Base-by-base conservation (phyloP, 2,113 vertebrate genomes). In the Equus przewalskii region DNA sequence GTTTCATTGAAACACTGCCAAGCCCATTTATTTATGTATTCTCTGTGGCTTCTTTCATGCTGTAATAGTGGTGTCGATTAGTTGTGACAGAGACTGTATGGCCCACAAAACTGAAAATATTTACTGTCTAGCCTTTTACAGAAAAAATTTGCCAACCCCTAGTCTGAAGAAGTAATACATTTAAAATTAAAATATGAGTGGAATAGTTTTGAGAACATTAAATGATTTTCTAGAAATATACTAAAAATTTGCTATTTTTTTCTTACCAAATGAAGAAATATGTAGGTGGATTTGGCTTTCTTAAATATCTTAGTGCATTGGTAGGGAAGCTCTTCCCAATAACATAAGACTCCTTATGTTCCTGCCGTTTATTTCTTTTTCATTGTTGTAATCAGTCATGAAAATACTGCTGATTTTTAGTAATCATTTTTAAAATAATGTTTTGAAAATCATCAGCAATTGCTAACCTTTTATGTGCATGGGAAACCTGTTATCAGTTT, bases 381-480 rank as follows among this genome's bases (percentile, higher is more conserved):
- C 72, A 36, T 33, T 69, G 14, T 82, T 62, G 28, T 24, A 51
- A 58, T 84, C 1, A 26, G 7, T 92, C 10, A 8, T 92, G n/a
- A 90, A 89, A 96, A 51, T 86, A 89, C 2, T 83, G 3, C 41
- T 89, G 1, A 44, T 67, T 89, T 94, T 92, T 94, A 92, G 3
- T 95, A 81, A 46, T 78, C 14, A 62, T 82, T 85, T 95, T 79
- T 87, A 36, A 84, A 76, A 44, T 94, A 89, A 91, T 75, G n/a
- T 65, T 94, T 79, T 75, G 16, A 62, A 92, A 72, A 46, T 83
- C 22, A 83, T 14, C n/a, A 88, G 1, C 41, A 67, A 1, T 36
- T 91, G 10, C 5, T 65, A 51, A 82, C 9, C 22, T 92, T 94
- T 88, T 70, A 22, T 24, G 44, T 90, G 9, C 10, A 69, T 69